Base-by-base conservation (phyloP, 2,113 vertebrate genomes). In the Nymphicus hollandicus region DNA sequence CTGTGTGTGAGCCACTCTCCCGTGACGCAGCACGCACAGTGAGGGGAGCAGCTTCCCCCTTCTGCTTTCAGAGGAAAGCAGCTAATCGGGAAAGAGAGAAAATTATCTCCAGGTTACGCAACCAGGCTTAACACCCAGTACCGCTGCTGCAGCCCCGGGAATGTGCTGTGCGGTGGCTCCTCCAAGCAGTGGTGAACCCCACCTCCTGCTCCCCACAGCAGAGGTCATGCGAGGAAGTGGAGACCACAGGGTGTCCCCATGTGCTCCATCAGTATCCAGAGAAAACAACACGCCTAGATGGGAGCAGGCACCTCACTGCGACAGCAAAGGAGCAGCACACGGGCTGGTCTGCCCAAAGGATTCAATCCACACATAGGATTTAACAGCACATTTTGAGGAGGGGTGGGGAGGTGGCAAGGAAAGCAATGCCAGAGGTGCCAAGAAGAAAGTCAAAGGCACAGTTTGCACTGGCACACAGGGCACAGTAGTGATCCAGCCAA, bases 41-140 rank as follows among this genome's bases (percentile, higher is more conserved):
- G 64, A 17, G 52, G 81, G 70, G 9, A 88, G 56, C 78, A 31
- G 92, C 88, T 82, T 64, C 65, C 27, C 78, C 6, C 19, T 31
- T 1, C 22, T 55, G 76, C 73, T 31, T 86, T 35, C 41, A 29
- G 70, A 39, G 88, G 37, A 49, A 61, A 93, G 91, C 92, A 64
- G 94, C 85, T 64, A 90, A 92, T 81, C 82, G 3, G 74, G 64
- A 55, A 27, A 23, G 69, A n/a, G 39, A 55, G 52, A 61, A 66
- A 39, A 52, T 53, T 43, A 90, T 60, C 86, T 71, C 39, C 87
- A 64, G 49, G 53, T 93, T 97, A 96, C 47, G 11, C 85, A 97
- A 96, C 1, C 39, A 35, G 82, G 83, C 71, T 73, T 17, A 43
- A 9, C 43, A 13, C 91, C 27, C 4, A 58, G 61, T 79, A 18